Evolutionary conservation across 2,888 invertebrate species (phyloP).

Genomic region (Mimumesa dahlbomi): DNA sequence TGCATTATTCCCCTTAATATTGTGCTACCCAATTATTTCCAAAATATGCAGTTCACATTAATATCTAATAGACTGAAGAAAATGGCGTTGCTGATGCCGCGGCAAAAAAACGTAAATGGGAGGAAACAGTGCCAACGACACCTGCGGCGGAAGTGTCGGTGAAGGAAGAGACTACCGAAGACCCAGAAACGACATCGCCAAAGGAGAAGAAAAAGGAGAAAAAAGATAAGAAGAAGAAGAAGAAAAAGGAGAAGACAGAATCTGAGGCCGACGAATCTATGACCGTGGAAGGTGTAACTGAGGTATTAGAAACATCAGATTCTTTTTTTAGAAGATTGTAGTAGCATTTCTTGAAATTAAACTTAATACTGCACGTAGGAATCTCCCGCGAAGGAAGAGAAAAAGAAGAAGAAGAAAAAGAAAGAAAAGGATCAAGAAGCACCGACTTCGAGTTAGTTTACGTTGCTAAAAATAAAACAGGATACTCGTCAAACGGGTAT

Average conservation of each 20-base stretch:
- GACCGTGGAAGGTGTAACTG: slow-evolving; percentile 70
- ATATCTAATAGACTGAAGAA: slow-evolving; percentile 63
- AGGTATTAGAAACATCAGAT: too few relatives aligned
- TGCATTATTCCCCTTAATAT: not conserved
- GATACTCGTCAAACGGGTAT: not conserved
- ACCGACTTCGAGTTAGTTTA: slow-evolving; percentile 29
- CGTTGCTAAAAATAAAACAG: slow-evolving; percentile 21
- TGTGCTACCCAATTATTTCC: not conserved
- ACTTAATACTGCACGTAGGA: too few relatives aligned
- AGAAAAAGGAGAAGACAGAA: slow-evolving; percentile 71
- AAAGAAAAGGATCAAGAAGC: slow-evolving; percentile 54
- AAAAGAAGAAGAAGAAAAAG: slow-evolving; percentile 87
- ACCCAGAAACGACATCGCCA: slow-evolving; percentile 75
- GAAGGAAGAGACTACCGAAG: slow-evolving; percentile 79
- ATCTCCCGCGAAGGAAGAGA: slow-evolving; percentile 83
- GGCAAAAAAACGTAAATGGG: slow-evolving; percentile 64
- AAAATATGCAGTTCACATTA: not conserved
- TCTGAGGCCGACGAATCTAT: slow-evolving; percentile 75
- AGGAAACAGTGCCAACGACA: slow-evolving; percentile 79
- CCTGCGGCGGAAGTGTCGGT: slow-evolving; percentile 86
- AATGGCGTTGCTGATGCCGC: slow-evolving; percentile 67
- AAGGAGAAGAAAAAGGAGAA: slow-evolving; percentile 77
- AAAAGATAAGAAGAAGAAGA: slow-evolving; percentile 79
- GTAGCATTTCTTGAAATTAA: too few relatives aligned
- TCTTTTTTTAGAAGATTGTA: too few relatives aligned